Conservation (phyloP, 2,888 invertebrate species). For the Blastobasis adustella region DNA sequence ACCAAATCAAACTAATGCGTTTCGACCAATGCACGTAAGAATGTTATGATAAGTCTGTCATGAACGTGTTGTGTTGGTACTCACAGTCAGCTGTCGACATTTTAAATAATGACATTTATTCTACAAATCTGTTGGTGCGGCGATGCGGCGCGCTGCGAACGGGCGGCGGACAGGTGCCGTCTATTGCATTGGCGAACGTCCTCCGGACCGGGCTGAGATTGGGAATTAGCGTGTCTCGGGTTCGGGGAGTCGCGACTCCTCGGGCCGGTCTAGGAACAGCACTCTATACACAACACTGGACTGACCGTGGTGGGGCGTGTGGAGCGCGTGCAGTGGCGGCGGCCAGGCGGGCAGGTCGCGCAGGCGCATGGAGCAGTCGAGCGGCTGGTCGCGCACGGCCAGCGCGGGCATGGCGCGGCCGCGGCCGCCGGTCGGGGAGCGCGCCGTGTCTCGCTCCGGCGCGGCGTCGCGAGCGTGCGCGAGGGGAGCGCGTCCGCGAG, state of each 20-base stretch:
- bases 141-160: constrained; percentile 14
- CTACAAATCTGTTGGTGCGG: constrained; percentile 24
- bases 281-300: not conserved
- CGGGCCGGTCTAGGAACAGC: constrained; percentile 1
- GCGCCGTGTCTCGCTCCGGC: constrained; percentile 53
- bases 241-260: not conserved
- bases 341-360: constrained; percentile 63
- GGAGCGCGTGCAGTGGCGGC: constrained; percentile 30
- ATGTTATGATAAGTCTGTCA: no score
- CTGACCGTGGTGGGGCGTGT: constrained; percentile 33
- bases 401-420: constrained; percentile 79
- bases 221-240: not conserved
- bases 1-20: no score
- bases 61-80: no score
- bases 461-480: constrained; percentile 41
- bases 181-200: not conserved
- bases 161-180: not conserved
- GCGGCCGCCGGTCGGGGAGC: constrained; percentile 71
- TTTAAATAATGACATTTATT: no score
- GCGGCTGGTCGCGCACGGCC: constrained; percentile 78
- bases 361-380: constrained; percentile 82
- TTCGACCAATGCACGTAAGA: no score
- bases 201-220: no score
- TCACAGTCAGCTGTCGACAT: no score
- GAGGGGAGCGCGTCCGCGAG: constrained; percentile 58